phyloP scores from a whole-genome alignment of 2,888 invertebrate genomes.

The Trachelus troglodyta region DNA sequence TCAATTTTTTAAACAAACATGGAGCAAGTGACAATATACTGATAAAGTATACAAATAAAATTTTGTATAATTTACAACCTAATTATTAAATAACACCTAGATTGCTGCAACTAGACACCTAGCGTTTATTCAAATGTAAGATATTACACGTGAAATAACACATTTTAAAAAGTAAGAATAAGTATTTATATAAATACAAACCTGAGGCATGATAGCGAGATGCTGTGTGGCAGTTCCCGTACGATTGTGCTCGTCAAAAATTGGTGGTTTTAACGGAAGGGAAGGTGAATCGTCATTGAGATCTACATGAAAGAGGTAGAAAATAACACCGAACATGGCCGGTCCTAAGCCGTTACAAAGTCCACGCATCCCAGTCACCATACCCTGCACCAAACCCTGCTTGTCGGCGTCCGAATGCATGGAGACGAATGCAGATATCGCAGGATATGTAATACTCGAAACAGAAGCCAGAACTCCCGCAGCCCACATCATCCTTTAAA shows the following conservation, averaged over 20 bases:
- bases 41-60: too few relatives aligned
- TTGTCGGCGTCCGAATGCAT: constrained; percentile 98
- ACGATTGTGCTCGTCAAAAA: constrained; percentile 66
- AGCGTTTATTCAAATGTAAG: constrained; percentile 25
- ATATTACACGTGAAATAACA: not conserved
- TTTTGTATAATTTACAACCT: too few relatives aligned
- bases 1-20: too few relatives aligned
- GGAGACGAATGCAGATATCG: constrained; percentile 98
- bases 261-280: constrained; percentile 53
- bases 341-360: constrained; percentile 98
- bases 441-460: constrained; percentile 97
- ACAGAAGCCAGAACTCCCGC: constrained; percentile 96
- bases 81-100: too few relatives aligned
- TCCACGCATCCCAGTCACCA: constrained; percentile 98
- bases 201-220: constrained; percentile 70
- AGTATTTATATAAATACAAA: constrained; percentile 18
- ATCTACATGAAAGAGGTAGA: constrained; percentile 98
- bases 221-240: constrained; percentile 65
- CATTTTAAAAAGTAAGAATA: not conserved
- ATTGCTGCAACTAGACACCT: constrained; percentile 31
- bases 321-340: constrained; percentile 98
- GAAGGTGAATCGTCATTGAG: constrained; percentile 78
- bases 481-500: constrained; percentile 96
- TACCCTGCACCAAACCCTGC: constrained; percentile 96
- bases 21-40: too few relatives aligned